These are phyloP conservation scores for Alexandromys fortis DNA, from an alignment of 2,113 vertebrate genomes.

Conservation along the genomic window DNA sequence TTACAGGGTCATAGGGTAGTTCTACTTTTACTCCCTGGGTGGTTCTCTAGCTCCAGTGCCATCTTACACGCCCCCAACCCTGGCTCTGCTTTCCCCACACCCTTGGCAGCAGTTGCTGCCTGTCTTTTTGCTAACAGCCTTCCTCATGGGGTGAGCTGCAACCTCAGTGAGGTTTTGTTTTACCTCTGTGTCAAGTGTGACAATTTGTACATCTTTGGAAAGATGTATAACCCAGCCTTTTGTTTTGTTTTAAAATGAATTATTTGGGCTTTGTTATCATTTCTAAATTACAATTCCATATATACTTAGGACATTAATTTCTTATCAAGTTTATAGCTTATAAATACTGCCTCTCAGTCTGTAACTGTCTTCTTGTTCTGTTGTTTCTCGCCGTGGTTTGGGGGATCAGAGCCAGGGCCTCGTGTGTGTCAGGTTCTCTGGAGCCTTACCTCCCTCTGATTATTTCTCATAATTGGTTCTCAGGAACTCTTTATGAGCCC, in stretches of 20 bases:
- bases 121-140: background rate
- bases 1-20: background rate
- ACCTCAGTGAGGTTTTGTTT: background rate
- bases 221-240: background rate
- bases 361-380: background rate
- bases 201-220: background rate
- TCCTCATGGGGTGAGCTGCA: background rate
- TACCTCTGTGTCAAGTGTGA: background rate
- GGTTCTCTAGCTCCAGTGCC: background rate
- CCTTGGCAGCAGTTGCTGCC: background rate
- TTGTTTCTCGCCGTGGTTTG: background rate
- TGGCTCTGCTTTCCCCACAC: background rate
- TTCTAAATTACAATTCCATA: conserved; percentile 5
- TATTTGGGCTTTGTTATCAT: background rate
- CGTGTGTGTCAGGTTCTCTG: background rate
- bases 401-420: too few relatives aligned
- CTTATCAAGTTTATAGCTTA: background rate
- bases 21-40: background rate
- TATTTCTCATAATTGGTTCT: background rate
- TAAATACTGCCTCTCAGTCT: background rate
- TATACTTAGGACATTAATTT: background rate
- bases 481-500: background rate
- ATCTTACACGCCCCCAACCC: background rate
- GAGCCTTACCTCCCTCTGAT: background rate
- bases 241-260: conserved; percentile 25